Evolutionary conservation across 2,888 invertebrate genomes (phyloP).

Genomic region (Saturnia pavonia): DNA sequence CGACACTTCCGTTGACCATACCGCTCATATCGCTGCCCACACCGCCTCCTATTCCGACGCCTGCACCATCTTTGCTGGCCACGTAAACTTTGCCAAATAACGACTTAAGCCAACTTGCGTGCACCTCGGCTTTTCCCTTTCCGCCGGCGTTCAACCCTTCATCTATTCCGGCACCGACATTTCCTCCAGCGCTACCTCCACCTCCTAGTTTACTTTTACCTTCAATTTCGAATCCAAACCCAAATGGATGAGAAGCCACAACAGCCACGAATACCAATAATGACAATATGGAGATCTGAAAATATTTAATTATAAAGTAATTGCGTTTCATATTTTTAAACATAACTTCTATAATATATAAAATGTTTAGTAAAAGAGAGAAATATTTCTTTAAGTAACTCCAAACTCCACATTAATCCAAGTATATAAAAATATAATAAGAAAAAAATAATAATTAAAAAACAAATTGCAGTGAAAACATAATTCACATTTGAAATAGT

Average conservation of each 20-base stretch:
- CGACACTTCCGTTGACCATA: background rate
- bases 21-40: background rate
- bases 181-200: background rate
- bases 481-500: no score
- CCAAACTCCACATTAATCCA: no score
- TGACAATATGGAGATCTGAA: background rate
- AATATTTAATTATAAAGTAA: background rate
- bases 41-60: background rate
- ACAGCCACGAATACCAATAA: background rate
- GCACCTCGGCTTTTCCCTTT: background rate
- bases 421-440: no score
- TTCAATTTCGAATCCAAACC: background rate
- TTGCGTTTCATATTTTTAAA: no score
- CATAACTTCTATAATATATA: background rate
- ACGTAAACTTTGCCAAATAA: conserved; percentile 1
- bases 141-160: background rate
- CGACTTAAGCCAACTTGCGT: background rate
- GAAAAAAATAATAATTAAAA: no score
- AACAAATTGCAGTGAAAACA: no score
- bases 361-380: background rate
- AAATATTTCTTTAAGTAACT: background rate
- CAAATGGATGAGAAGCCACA: background rate
- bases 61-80: background rate
- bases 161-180: conserved; percentile 1
- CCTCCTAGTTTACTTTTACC: conserved; percentile 3